A percentile compares a stretch with the other conserved stretches of the same genome.
These are phyloP conservation scores for Clytia hemisphaerica DNA, from an alignment of 30 jellyfish, hydroid and myxozoan genomes.

Conservation along the genomic window DNA sequence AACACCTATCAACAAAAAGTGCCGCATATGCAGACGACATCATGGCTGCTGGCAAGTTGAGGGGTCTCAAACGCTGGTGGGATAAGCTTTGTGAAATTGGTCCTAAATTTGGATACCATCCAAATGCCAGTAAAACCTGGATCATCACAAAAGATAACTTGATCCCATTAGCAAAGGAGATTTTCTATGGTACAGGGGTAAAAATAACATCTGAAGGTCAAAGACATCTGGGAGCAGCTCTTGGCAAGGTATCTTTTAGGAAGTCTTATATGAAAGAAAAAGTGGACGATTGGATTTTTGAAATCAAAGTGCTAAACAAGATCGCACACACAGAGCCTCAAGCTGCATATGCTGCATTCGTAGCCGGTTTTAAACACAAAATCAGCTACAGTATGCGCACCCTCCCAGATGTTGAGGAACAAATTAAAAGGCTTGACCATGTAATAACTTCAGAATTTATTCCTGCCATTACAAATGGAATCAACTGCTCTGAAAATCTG, in stretches of 20 bases:
- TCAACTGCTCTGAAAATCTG: not conserved
- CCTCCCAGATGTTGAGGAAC: constrained; percentile 5
- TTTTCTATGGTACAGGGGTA: constrained; percentile 11
- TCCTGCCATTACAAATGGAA: constrained; percentile 19
- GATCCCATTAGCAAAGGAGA: constrained; percentile 6
- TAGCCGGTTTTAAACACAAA: no score
- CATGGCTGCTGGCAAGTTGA: constrained; percentile 26
- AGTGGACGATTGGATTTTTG: constrained; percentile 6
- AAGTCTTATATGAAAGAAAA: not conserved
- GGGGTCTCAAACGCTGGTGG: constrained; percentile 9
- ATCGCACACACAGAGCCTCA: no score
- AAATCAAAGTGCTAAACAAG: constrained; percentile 7
- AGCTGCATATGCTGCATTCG: no score
- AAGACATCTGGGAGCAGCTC: constrained; percentile 22
- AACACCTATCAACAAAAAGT: constrained; percentile 6
- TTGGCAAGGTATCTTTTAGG: constrained; percentile 9
- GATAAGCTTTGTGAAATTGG: constrained; percentile 1
- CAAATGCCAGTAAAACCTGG: constrained; percentile 26
- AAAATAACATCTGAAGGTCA: constrained; percentile 25
- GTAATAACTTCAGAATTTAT: not conserved
- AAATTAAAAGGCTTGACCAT: constrained; percentile 21
- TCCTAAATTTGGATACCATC: constrained; percentile 37
- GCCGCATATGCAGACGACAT: constrained; percentile 44
- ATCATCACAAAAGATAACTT: not conserved
- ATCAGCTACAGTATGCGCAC: constrained; percentile 25